Evolutionary conservation across 2,888 invertebrate genomes (phyloP).

Genomic region (Rhagonycha lutea): DNA sequence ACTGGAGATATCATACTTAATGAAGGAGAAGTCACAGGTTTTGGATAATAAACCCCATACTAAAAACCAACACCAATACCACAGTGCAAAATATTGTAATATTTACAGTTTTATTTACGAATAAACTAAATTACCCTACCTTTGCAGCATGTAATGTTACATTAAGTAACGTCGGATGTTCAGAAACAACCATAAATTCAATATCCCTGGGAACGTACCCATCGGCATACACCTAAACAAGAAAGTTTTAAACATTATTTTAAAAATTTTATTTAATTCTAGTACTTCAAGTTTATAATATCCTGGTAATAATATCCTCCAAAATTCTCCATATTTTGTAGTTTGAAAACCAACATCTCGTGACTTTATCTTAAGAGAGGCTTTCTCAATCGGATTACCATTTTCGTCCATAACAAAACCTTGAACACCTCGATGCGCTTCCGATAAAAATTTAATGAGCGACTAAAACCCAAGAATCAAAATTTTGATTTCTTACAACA

Average conservation of each 20-base stretch:
- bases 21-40: slow-evolving; percentile 51
- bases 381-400: slow-evolving; percentile 79
- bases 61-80: slow-evolving; percentile 41
- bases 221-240: slow-evolving; percentile 76
- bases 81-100: not conserved
- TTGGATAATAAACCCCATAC: slow-evolving; percentile 50
- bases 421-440: slow-evolving; percentile 87
- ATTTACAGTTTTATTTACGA: not conserved
- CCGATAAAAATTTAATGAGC: slow-evolving; percentile 79
- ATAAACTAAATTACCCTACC: slow-evolving; percentile 63
- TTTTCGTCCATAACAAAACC: slow-evolving; percentile 82
- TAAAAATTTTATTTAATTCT: slow-evolving; percentile 10
- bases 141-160: slow-evolving; percentile 79
- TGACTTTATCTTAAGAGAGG: slow-evolving; percentile 76
- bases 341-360: slow-evolving; percentile 85
- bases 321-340: slow-evolving; percentile 92
- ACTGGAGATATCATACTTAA: slow-evolving; percentile 46
- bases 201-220: slow-evolving; percentile 82
- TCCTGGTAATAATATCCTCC: slow-evolving; percentile 89
- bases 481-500: not conserved
- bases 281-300: slow-evolving; percentile 80
- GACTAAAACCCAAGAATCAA: slow-evolving; percentile 60
- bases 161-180: slow-evolving; percentile 83
- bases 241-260: not conserved
- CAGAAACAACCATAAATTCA: slow-evolving; percentile 84